A percentile compares a stretch with the other conserved stretches of the same genome.
phyloP scores from a whole-genome alignment of 2,888 invertebrate species.

The Acholoe squamosa region DNA sequence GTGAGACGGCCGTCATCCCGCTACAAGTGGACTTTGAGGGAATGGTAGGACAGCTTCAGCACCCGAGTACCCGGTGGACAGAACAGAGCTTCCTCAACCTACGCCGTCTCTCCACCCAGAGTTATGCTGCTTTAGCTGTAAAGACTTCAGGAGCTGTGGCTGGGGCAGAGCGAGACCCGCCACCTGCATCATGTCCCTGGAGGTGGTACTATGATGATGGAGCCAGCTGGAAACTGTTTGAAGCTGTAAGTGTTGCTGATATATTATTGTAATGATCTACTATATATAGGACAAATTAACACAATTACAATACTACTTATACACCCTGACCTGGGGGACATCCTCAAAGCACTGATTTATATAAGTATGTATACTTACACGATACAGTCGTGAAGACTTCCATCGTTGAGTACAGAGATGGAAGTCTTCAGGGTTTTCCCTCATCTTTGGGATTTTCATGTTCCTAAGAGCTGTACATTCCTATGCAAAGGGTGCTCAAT shows the following conservation, averaged over 20 bases:
- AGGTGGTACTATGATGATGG: slow-evolving; percentile 49
- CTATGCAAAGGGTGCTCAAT: too few species aligned
- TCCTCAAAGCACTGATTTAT: too few species aligned
- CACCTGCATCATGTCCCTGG: slow-evolving; percentile 31
- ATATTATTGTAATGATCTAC: too few species aligned
- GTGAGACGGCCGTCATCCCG: neutral
- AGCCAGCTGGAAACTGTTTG: slow-evolving; percentile 46
- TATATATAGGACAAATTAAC: too few species aligned
- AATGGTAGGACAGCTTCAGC: slow-evolving; percentile 36
- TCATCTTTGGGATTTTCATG: too few species aligned
- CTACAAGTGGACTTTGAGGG: slow-evolving; percentile 16
- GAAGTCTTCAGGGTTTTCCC: too few species aligned
- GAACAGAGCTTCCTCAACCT: slow-evolving; percentile 27
- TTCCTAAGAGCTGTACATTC: too few species aligned
- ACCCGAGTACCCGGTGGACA: neutral
- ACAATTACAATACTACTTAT: too few species aligned
- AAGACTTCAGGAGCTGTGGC: neutral
- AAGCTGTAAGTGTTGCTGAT: slow-evolving; percentile 20
- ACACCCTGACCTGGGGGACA: too few species aligned
- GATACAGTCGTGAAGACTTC: too few species aligned
- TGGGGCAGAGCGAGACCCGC: neutral
- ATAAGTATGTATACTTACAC: too few species aligned
- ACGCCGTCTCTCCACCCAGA: slow-evolving; percentile 49
- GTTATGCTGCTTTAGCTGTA: neutral
- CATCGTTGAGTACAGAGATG: too few species aligned